phyloP scores from a whole-genome alignment of 1,140 invertebrate species.

The Drosophila sucinea region DNA sequence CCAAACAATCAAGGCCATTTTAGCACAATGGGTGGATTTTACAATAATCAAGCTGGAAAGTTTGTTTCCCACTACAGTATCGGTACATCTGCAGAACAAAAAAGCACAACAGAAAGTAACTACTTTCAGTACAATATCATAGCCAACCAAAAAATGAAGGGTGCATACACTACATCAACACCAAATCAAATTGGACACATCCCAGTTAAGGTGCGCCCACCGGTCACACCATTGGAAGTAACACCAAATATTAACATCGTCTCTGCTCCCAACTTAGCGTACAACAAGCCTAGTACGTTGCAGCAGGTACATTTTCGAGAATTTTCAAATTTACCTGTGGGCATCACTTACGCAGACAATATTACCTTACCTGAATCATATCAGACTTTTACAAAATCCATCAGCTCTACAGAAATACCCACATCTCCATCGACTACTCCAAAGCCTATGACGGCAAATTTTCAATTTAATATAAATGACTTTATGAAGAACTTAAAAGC shows the following conservation, averaged over 20 bases:
- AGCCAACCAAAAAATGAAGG: conserved; percentile 80
- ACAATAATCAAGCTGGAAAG: conserved; percentile 79
- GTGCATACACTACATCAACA: conserved; percentile 49
- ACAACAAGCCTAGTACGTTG: conserved; percentile 38
- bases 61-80: conserved; percentile 76
- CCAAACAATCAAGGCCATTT: conserved; percentile 63
- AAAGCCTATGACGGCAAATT: conserved; percentile 49
- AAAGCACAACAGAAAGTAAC: conserved; percentile 72
- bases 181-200: conserved; percentile 54
- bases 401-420: conserved; percentile 43
- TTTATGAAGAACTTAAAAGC: conserved; percentile 73
- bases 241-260: conserved; percentile 71
- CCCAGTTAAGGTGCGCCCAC: conserved; percentile 48
- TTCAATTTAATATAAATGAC: conserved; percentile 76
- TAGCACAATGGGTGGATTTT: conserved; percentile 84
- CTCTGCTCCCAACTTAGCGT: conserved; percentile 62
- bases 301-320: conserved; percentile 50
- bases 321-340: conserved; percentile 52
- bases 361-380: conserved; percentile 66
- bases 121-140: conserved; percentile 79
- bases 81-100: conserved; percentile 21
- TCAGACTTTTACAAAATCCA: conserved; percentile 63
- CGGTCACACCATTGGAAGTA: conserved; percentile 54
- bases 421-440: conserved; percentile 3
- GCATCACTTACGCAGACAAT: conserved; percentile 63